Evolutionary conservation across 2,797 vertebrate genomes (phyloP).

Genomic region (Phalloptychus januarius): DNA sequence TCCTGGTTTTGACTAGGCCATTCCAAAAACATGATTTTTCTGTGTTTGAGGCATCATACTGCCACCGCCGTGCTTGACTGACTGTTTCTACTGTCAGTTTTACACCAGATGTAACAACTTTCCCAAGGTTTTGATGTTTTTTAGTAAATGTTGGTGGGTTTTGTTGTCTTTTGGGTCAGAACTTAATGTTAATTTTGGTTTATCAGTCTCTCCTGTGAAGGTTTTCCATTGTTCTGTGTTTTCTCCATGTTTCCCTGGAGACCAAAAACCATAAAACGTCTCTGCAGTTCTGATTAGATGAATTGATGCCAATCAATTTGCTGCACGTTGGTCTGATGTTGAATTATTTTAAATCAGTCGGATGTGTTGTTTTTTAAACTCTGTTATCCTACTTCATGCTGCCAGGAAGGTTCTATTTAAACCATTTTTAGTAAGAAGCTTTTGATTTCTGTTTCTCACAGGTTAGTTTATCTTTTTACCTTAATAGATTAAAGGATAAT

Average conservation of each 20-base stretch:
- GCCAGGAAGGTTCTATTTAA: neutral
- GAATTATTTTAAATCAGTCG: neutral
- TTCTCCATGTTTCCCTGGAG: neutral
- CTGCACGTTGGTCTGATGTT: neutral
- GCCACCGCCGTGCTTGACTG: neutral
- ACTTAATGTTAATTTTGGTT: too few relatives aligned
- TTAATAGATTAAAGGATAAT: neutral
- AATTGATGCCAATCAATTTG: neutral
- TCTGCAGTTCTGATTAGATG: neutral
- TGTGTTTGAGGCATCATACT: neutral
- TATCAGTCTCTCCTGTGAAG: neutral
- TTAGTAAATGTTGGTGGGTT: neutral
- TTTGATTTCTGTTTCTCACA: neutral
- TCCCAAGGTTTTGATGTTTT: neutral
- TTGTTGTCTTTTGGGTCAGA: neutral
- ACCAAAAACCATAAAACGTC: neutral
- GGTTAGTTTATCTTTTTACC: neutral
- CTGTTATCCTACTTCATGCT: neutral
- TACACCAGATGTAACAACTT: neutral
- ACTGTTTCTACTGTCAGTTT: neutral
- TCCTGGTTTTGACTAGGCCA: neutral
- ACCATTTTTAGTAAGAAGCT: neutral
- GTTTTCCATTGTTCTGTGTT: too few relatives aligned
- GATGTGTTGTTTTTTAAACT: neutral
- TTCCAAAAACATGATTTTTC: neutral